Base-by-base conservation (phyloP, 2,113 vertebrate genomes). In the Lophius piscatorius region DNA sequence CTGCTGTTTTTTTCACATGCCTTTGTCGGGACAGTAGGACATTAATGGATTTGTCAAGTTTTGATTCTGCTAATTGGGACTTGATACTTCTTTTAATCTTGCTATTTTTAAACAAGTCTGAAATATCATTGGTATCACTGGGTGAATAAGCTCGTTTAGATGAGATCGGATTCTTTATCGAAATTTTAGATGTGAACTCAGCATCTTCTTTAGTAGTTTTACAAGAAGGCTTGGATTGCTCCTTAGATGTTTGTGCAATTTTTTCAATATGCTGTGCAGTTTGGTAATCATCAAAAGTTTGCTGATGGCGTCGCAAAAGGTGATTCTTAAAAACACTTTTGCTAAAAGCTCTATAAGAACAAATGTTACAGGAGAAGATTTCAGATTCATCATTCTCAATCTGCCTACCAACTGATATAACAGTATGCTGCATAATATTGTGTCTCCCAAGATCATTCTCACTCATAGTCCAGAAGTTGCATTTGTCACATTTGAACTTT, bases 281-380 rank as follows among this genome's bases (percentile, higher is more conserved):
- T 67, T 76, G 57, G 8, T 87, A 76, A 58, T 88, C 82, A 26
- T 84, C 74, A 16, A 78, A 72, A 0, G 72, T 82, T 51, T 76
- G 63, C 50, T 94, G 89, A 86, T 97, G 95, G 71, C 94, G 88
- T 47, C 92, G 94, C 31, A 94, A 84, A 74, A 93, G 77, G 46
- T 97, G 95, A 80, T 96, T 96, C 87, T 91, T 93, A 80, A 97
- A 93, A 90, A 96, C 83, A 60, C 84, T 93, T 89, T 92, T 92
- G 69, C 91, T 88, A 80, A 93, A 92, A 77, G 94, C 92, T 79
- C 86, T 92, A 79, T 96, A 97, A 1, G 94, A 91, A 87, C 95
- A 97, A 81, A 94, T 82, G 66, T 93, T 93, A 90, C 95, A 97
- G 31, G 93, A 81, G 16, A 92, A 94, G 0, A 40, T 48, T 42